Conservation (phyloP, 92 coral and sea anemone species). For the Heliopora coerulea region DNA sequence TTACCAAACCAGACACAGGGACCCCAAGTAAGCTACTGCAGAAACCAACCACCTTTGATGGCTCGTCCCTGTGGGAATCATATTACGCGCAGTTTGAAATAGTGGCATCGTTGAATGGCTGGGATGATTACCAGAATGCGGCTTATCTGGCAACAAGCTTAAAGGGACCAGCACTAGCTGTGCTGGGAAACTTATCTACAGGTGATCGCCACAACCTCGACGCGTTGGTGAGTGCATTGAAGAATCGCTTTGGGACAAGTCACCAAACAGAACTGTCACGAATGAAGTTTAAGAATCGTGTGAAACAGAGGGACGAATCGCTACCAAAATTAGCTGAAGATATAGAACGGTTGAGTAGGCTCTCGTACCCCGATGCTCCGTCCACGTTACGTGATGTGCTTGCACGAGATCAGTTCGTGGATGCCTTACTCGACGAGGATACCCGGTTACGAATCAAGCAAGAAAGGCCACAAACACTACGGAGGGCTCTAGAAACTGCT, state of each 20-base stretch:
- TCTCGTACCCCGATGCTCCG: constrained; percentile 51
- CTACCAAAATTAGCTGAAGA: constrained; percentile 51
- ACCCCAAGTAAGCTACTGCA: constrained; percentile 2
- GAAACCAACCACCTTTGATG: constrained; percentile 30
- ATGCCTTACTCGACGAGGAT: constrained; percentile 51
- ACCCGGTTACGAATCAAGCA: constrained; percentile 52
- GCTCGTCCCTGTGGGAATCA: constrained; percentile 31
- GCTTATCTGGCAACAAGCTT: constrained; percentile 49
- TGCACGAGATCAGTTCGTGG: constrained; percentile 56
- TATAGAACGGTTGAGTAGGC: constrained; percentile 35
- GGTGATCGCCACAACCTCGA: constrained; percentile 27
- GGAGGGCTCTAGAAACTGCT: constrained; percentile 45
- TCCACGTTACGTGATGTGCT: constrained; percentile 42
- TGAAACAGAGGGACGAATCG: constrained; percentile 41
- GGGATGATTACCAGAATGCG: constrained; percentile 38
- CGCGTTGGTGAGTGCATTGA: constrained; percentile 27
- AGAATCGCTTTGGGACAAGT: constrained; percentile 47
- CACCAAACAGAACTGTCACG: constrained; percentile 53
- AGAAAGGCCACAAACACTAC: constrained; percentile 39
- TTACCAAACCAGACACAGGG: not conserved
- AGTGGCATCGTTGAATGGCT: constrained; percentile 36
- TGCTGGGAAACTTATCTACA: constrained; percentile 42
- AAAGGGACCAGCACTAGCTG: constrained; percentile 44
- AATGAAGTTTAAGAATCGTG: constrained; percentile 39
- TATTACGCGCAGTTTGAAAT: constrained; percentile 48